Percentiles rank a stretch among this genome's conserved stretches.
These are phyloP conservation scores for Phoxinus phoxinus DNA, from an alignment of 2,113 vertebrate species.

Conservation along the genomic window DNA sequence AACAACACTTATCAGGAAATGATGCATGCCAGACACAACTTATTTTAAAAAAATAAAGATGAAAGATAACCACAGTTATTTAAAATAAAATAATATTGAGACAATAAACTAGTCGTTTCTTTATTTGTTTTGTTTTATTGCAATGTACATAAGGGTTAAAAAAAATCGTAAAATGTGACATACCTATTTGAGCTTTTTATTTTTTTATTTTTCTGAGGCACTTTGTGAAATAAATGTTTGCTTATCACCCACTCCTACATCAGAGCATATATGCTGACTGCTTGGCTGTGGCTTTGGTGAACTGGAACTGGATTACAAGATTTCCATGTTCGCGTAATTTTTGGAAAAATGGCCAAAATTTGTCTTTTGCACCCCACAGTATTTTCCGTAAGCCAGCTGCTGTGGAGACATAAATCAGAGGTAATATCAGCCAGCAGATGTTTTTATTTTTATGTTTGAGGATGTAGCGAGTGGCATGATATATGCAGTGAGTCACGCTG, in stretches of 20 bases:
- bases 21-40: too few species aligned
- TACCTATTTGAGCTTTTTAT: not conserved
- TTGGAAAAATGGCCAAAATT: not conserved
- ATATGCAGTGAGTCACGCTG: constrained; percentile 14
- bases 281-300: not conserved
- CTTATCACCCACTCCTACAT: not conserved
- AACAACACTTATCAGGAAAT: too few species aligned
- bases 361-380: not conserved
- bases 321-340: not conserved
- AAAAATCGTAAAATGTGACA: not conserved
- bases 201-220: not conserved
- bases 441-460: not conserved
- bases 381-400: not conserved
- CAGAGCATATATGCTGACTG: not conserved
- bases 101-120: not conserved
- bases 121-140: too few species aligned
- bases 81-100: not conserved
- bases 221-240: not conserved
- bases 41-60: not conserved
- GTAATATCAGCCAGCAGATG: not conserved
- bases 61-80: not conserved
- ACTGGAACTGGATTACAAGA: not conserved
- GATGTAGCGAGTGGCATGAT: not conserved
- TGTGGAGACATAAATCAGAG: not conserved
- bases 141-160: not conserved